Evolutionary conservation across 1,140 invertebrate genomes (phyloP).

Genomic region (Ctenoplectra terminalis): DNA sequence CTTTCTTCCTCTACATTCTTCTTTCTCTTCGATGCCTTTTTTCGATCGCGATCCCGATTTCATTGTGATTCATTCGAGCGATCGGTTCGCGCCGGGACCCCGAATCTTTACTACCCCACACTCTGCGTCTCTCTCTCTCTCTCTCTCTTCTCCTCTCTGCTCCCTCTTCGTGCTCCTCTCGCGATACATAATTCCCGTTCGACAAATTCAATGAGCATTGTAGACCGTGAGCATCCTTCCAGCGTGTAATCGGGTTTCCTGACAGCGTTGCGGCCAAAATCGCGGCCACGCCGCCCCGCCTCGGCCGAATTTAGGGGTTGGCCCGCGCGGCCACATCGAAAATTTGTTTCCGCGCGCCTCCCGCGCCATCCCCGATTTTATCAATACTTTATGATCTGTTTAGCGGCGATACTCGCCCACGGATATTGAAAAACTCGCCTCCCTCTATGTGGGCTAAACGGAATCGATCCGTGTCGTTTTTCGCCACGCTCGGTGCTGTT

Average conservation of each 20-base stretch:
- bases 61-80: conserved; percentile 63
- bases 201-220: conserved; percentile 74
- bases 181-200: conserved; percentile 69
- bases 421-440: conserved; percentile 35
- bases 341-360: conserved; percentile 49
- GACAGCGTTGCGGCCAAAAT: conserved; percentile 51
- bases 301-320: conserved; percentile 43
- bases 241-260: conserved; percentile 71
- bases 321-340: conserved; percentile 38
- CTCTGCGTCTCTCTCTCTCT: neutral
- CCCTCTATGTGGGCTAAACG: neutral
- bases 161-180: conserved; percentile 10
- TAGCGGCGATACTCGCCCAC: conserved; percentile 24
- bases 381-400: conserved; percentile 55
- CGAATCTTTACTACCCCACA: conserved; percentile 19
- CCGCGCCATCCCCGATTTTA: conserved; percentile 29
- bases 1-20: neutral
- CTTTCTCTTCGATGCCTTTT: neutral
- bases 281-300: conserved; percentile 28
- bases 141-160: neutral
- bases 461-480: neutral
- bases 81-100: conserved; percentile 38
- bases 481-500: neutral
- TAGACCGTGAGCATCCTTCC: conserved; percentile 64
- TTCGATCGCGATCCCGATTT: conserved; percentile 65